These are phyloP conservation scores for Venustaconcha ellipsiformis DNA, from an alignment of 1,140 invertebrate species.

Conservation along the genomic window DNA sequence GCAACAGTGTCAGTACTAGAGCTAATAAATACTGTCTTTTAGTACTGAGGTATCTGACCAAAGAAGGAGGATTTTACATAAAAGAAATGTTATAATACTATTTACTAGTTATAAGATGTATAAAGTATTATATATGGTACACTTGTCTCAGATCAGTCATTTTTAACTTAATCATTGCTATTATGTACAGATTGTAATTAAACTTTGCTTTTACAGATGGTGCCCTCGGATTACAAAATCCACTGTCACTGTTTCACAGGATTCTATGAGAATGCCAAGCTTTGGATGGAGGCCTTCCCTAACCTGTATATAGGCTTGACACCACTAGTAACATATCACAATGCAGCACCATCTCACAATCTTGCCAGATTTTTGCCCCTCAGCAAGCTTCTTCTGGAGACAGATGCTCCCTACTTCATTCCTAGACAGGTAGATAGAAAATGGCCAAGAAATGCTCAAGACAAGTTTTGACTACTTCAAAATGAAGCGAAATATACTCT, in stretches of 20 bases:
- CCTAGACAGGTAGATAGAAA: constrained; percentile 47
- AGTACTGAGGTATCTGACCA: background rate
- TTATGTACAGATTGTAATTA: background rate
- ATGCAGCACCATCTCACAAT: constrained; percentile 58
- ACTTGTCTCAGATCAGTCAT: background rate
- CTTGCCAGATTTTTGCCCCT: constrained; percentile 68
- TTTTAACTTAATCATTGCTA: background rate
- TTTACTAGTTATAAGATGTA: background rate
- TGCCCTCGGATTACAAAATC: constrained; percentile 68
- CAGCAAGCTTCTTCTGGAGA: constrained; percentile 69
- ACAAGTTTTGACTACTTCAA: background rate
- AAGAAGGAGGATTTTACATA: background rate
- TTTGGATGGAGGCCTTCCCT: constrained; percentile 67
- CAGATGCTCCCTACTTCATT: constrained; percentile 72
- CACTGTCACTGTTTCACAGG: constrained; percentile 71
- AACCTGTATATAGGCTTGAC: constrained; percentile 71
- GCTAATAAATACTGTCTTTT: no score
- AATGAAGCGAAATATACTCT: background rate
- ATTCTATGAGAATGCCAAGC: constrained; percentile 56
- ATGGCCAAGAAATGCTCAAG: background rate
- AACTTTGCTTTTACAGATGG: constrained; percentile 48
- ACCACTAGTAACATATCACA: constrained; percentile 66
- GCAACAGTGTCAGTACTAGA: no score
- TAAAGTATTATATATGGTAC: background rate
- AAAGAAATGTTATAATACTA: background rate